Evolutionary conservation across 2,113 vertebrate species (phyloP).

Genomic region (Jacana jacana): DNA sequence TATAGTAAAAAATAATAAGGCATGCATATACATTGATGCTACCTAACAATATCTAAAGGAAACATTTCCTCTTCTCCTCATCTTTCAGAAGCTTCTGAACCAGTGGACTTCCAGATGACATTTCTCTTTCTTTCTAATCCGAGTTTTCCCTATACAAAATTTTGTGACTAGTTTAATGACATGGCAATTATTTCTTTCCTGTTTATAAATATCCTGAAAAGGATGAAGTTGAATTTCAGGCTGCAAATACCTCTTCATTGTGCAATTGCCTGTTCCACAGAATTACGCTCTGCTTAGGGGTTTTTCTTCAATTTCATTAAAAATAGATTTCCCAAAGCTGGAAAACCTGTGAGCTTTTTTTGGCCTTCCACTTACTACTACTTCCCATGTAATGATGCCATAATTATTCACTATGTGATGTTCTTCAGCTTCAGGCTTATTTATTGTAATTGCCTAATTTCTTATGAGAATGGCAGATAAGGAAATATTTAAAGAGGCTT

Average conservation of each 20-base stretch:
- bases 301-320: background rate
- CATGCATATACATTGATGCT: background rate
- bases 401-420: slow-evolving; percentile 25
- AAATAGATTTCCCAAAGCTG: slow-evolving; percentile 18
- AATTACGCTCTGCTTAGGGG: background rate
- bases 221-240: background rate
- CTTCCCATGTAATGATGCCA: background rate
- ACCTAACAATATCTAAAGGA: background rate
- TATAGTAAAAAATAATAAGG: background rate
- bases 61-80: background rate
- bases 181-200: background rate
- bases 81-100: background rate
- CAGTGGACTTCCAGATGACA: background rate
- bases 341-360: background rate
- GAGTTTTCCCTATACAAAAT: background rate
- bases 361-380: background rate
- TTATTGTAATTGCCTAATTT: slow-evolving; percentile 41
- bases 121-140: background rate
- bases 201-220: background rate
- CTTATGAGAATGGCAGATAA: slow-evolving; percentile 52
- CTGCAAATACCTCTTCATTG: background rate
- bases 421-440: slow-evolving; percentile 20
- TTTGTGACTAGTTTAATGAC: background rate
- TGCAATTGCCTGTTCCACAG: background rate
- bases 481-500: slow-evolving; percentile 49